Conservation (phyloP, 2,888 invertebrate species). For the Meiosimyza platycephala region DNA sequence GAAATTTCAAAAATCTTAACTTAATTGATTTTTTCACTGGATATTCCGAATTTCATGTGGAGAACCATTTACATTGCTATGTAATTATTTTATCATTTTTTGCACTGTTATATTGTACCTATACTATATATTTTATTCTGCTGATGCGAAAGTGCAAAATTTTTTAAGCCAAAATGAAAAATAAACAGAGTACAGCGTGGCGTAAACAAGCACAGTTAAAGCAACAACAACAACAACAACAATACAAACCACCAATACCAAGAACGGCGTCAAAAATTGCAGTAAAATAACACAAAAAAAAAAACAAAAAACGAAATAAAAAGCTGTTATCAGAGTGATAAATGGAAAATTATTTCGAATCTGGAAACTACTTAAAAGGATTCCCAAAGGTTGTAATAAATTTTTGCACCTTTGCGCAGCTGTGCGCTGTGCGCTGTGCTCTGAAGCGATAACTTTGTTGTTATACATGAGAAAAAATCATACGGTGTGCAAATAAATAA, state of each 20-base stretch:
- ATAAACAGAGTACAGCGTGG: too few species aligned
- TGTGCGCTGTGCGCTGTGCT: conserved; percentile 11
- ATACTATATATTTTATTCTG: conserved; percentile 24
- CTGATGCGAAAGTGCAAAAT: conserved; percentile 56
- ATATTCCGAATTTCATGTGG: too few species aligned
- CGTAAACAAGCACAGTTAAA: not conserved
- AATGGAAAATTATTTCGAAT: conserved; percentile 61
- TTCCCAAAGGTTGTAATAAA: conserved; percentile 64
- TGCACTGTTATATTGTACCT: not conserved
- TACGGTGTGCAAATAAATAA: not conserved
- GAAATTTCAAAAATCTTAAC: too few species aligned
- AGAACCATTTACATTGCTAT: too few species aligned
- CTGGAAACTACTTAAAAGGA: conserved; percentile 62
- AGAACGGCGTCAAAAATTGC: not conserved
- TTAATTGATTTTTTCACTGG: too few species aligned
- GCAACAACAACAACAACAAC: conserved; percentile 7
- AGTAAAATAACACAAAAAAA: conserved; percentile 7
- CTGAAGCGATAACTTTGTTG: conserved; percentile 18
- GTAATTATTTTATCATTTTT: conserved; percentile 17
- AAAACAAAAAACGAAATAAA: too few species aligned
- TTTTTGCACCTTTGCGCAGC: conserved; percentile 47
- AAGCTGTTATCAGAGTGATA: conserved; percentile 61
- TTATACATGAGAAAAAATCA: not conserved
- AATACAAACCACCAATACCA: not conserved
- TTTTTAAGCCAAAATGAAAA: conserved; percentile 42